Evolutionary conservation across 2,888 invertebrate genomes (phyloP), one percentile per base, ranked within the genome.

Genomic region (Elgonia sp.): DNA sequence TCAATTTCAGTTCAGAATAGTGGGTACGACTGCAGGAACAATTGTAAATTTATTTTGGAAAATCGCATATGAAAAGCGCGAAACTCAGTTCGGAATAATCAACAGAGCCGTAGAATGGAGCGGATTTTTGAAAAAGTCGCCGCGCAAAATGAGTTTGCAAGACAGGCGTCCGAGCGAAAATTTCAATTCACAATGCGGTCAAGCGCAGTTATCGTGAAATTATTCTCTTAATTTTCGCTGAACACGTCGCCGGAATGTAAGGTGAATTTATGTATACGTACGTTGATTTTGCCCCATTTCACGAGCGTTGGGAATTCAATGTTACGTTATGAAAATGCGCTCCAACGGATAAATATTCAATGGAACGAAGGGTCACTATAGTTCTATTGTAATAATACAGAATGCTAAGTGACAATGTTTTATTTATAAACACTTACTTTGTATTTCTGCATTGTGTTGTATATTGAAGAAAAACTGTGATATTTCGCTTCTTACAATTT

Each of bases 141-240:
- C 16, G 40, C 46, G 57, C 57, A 73, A 81, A 84, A 84, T 72
- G 87, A 84, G 76, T 76, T 80, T 46, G 81, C 57, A 84, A 87
- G 87, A 84, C 83, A 70, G 70, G 62, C 73, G 75, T 88, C 76
- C 77, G 65, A 82, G 87, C 60, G 85, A 86, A 89, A 86, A 75
- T 87, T 90, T 85, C 84, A 89, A 65, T 77, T 86, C 84, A 70
- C 82, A 79, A 80, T 65, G 79, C 88, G 86, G 89, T 89, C 86
- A 90, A 84, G 87, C 76, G 76, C 87, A 79, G 88, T 89, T 89
- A 90, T 90, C 89, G 87, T 86, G 83, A 88, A 90, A 90, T 90
- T 89, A 90, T 91, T 91, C 86, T 89, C 88, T 88, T 89, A 90
- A 89, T 91, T 91, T 89, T 90, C 89, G 84, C 77, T 84, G 87